These are phyloP conservation scores for Alectoris magna DNA, from an alignment of 2,797 vertebrate genomes.

Conservation along the genomic window DNA sequence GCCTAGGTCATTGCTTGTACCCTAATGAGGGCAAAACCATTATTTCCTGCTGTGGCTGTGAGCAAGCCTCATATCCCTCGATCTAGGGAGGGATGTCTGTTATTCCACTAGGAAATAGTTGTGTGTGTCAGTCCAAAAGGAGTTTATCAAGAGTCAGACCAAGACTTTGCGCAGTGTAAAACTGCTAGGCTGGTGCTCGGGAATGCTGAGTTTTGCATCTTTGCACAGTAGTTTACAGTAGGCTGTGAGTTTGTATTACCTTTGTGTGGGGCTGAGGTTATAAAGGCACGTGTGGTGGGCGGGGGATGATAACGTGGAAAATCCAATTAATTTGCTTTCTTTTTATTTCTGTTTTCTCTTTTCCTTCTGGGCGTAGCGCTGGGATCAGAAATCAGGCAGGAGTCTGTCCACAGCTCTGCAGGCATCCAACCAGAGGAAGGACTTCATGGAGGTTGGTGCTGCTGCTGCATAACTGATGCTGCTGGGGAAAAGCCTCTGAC, in stretches of 20 bases:
- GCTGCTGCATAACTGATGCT: not conserved
- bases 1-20: not conserved
- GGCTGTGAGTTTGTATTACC: not conserved
- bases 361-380: slow-evolving; percentile 81
- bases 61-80: not conserved
- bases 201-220: rapidly evolving
- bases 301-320: not conserved
- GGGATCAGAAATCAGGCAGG: slow-evolving; percentile 94
- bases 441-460: slow-evolving; percentile 95
- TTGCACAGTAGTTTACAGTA: not conserved
- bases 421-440: slow-evolving; percentile 94
- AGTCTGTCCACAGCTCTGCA: slow-evolving; percentile 89
- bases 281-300: not conserved
- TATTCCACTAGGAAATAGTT: not conserved
- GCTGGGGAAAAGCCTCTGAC: not conserved
- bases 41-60: rapidly evolving
- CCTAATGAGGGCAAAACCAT: rapidly evolving
- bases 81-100: not conserved
- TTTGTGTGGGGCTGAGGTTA: not conserved
- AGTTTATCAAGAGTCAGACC: not conserved
- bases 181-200: not conserved
- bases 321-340: not conserved
- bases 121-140: not conserved
- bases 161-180: not conserved
- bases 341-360: not conserved